Base-by-base conservation (phyloP, 2,888 invertebrate species). In the Malthinus seriepunctatus region DNA sequence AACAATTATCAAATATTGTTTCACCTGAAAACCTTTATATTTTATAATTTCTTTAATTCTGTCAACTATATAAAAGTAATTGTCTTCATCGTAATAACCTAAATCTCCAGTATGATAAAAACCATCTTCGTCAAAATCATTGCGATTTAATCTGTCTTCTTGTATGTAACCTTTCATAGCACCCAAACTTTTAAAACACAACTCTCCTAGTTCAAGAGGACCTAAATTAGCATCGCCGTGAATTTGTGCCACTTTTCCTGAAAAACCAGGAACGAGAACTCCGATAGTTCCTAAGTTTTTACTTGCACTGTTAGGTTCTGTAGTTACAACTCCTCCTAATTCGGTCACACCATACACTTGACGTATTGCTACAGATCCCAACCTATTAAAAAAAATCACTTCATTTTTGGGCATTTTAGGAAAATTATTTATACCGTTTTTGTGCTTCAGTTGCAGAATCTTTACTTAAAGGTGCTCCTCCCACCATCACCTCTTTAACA, bases 41-140 rank as follows among this genome's bases (percentile, higher is more conserved):
- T 94, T 95, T 71, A 94, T 93, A 32, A 95, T 84, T 72, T 94
- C 93, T 75, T 94, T 94, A 12, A 93, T 79, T 62, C 94, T 81
- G 75, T 93, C 93, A 0, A 92, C 88, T 63, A 94, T 86, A 70
- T 84, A 92, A 76, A 91, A 89, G 74, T 82, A 87, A 0, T 87
- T 88, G 11, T 91, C 86, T 1, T 84, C 75, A 71, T 93, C 91
- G 66, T 86, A 90, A 74, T 88, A 90, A 1, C 90, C 93, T 64
- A 93, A 80, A 74, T 93, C 93, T 0, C 93, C 93, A 31, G 88
- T 86, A 65, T 87, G 84, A 9, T 88, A 75, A 83, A 86, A 94
- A 0, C 92, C 92, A 45, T 91, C 87, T 3, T 75, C 71, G 69
- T 90, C 89, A n/a, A 91, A 79, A 1, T 81, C 82, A 4, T 80